Evolutionary conservation across 2,797 vertebrate genomes (phyloP).

Genomic region (Naso thynnoides): DNA sequence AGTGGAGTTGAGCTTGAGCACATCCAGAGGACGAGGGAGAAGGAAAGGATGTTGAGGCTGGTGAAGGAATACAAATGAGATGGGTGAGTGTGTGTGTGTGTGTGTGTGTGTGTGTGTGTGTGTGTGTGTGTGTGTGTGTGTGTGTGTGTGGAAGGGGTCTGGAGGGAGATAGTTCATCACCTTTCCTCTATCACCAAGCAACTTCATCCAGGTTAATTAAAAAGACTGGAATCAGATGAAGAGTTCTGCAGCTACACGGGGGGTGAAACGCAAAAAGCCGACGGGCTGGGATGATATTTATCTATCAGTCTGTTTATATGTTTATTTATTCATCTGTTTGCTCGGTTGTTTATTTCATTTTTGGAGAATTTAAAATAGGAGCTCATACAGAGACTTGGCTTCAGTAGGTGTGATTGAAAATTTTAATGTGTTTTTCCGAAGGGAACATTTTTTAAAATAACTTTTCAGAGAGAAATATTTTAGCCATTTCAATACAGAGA

Average conservation of each 20-base stretch:
- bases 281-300: constrained; percentile 47
- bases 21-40: constrained; percentile 3
- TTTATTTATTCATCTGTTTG: constrained; percentile 63
- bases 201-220: constrained; percentile 47
- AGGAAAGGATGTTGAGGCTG: background rate
- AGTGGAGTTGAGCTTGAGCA: background rate
- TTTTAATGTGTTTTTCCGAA: constrained; percentile 43
- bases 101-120: background rate
- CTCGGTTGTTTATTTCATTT: constrained; percentile 42
- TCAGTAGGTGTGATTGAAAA: constrained; percentile 45
- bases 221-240: constrained; percentile 34
- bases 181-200: constrained; percentile 25
- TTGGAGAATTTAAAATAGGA: constrained; percentile 19
- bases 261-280: constrained; percentile 49
- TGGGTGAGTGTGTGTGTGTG: background rate
- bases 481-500: constrained; percentile 42
- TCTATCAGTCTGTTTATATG: constrained; percentile 48
- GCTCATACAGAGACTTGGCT: constrained; percentile 30
- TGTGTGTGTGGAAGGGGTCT: background rate
- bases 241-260: constrained; percentile 1
- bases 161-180: constrained; percentile 29
- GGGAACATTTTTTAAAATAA: constrained; percentile 34
- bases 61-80: constrained; percentile 19
- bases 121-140: background rate
- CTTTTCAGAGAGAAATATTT: constrained; percentile 31